Conservation (phyloP, 37 sponge, comb jelly and placozoan species). For the Axinella damicornis region DNA sequence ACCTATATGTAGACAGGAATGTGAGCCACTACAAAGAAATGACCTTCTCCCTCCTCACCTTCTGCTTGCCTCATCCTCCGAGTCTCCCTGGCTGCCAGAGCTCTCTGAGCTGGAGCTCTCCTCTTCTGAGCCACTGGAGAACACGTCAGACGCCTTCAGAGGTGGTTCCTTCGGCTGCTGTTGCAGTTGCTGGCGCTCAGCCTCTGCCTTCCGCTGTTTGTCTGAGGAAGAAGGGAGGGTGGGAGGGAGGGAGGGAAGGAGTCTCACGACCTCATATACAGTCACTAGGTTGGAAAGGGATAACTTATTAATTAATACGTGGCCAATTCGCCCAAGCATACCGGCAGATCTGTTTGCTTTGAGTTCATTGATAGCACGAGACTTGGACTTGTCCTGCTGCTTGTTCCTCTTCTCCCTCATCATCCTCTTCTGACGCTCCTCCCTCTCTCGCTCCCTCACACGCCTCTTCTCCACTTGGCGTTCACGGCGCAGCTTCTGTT, state of each 20-base stretch:
- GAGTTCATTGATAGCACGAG: slow-evolving; percentile 89
- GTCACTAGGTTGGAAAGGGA: no score
- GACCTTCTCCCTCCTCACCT: slow-evolving; percentile 16
- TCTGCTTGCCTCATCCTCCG: slow-evolving; percentile 65
- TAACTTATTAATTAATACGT: no score
- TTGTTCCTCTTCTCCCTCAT: slow-evolving; percentile 52
- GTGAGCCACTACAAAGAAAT: no score
- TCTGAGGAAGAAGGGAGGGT: slow-evolving; percentile 18
- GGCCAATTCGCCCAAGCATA: no score
- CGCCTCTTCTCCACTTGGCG: slow-evolving; percentile 69
- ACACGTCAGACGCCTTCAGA: slow-evolving; percentile 64
- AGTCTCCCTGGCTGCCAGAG: slow-evolving; percentile 38
- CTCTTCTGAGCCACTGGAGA: slow-evolving; percentile 50
- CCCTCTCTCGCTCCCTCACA: slow-evolving; percentile 31
- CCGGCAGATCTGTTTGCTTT: slow-evolving; percentile 82
- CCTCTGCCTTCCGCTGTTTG: slow-evolving; percentile 75
- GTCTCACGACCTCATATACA: no score
- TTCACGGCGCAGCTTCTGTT: slow-evolving; percentile 73
- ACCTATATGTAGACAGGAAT: no score
- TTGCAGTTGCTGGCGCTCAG: slow-evolving; percentile 5
- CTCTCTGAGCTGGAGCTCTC: slow-evolving; percentile 32
- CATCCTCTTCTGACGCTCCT: slow-evolving; percentile 49
- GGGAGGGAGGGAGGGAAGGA: background rate
- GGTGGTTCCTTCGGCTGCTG: slow-evolving; percentile 46
- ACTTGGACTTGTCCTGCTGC: slow-evolving; percentile 68